Base-by-base conservation (phyloP, 2,113 vertebrate genomes). In the Peromyscus leucopus region DNA sequence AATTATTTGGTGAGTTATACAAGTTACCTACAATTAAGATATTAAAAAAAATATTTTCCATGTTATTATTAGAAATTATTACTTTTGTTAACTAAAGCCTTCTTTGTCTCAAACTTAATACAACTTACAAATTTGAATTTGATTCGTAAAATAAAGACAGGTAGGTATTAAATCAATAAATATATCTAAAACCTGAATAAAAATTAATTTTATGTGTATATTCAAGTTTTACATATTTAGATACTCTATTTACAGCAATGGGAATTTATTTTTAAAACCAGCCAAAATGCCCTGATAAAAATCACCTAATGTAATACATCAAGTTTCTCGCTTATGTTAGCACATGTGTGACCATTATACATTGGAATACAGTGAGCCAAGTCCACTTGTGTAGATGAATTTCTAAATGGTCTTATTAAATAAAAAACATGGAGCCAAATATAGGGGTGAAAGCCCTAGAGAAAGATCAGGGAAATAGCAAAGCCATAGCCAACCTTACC, bases 71-170 rank as follows among this genome's bases (percentile, higher is more conserved):
- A 92, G 10, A 91, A 84, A 89, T 46, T 16, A 75, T 86, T 55
- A 55, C 28, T 82, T n/a, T 82, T 91, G 46, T 13, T 51, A 24
- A 76, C 51, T 76, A 26, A 1, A 79, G 39, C 10, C 7, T 94
- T 84, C 4, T 8, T 85, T 84, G 5, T 55, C 67, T 91, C 55
- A 78, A 84, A 97, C 61, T 82, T 78, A 89, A 76, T 48, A 76
- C 59, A 82, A 80, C 1, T 21, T 61, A 84, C 80, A 1, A 84
- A 61, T 85, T 94, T 26, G 17, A 87, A 86, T 65, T 87, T 93
- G 2, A 89, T n/a, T 90, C 26, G 59, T 95, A 24, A 87, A 90
- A 92, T 93, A 96, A 61, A 92, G 10, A 4, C 16, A 57, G 46
- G 15, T 48, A 33, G 21, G 42, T 78, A 48, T 75, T 13, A 94